Evolutionary conservation across 2,113 vertebrate genomes (phyloP).

Genomic region (Theristicus caerulescens): DNA sequence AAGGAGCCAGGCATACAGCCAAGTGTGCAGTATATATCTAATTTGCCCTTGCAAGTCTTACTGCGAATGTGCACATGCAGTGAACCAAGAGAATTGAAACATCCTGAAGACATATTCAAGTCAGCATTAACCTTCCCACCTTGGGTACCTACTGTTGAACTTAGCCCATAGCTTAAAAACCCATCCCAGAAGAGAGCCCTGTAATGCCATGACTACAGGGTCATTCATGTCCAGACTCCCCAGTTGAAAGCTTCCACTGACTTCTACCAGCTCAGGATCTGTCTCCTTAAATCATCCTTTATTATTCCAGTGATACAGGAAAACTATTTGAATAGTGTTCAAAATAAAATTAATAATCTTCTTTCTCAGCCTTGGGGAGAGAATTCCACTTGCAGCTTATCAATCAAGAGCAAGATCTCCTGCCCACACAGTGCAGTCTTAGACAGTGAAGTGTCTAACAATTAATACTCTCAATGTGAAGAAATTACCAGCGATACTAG

Average conservation of each 20-base stretch:
- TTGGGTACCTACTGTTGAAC: neutral
- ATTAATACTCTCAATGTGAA: neutral
- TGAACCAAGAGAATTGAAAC: neutral
- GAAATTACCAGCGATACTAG: neutral
- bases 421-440: neutral
- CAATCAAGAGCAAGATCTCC: neutral
- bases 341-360: neutral
- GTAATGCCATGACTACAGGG: neutral
- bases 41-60: neutral
- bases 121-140: neutral
- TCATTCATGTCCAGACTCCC: fast-evolving
- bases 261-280: neutral
- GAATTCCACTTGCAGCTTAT: neutral
- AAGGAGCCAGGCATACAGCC: neutral
- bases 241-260: neutral
- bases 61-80: neutral
- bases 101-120: neutral
- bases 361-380: neutral
- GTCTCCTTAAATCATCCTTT: neutral
- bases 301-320: neutral
- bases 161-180: neutral
- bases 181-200: neutral
- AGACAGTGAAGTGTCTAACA: neutral
- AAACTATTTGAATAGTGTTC: neutral
- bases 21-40: neutral